Conservation (phyloP, 92 coral and sea anemone species). For the Phenganax subtilis region DNA sequence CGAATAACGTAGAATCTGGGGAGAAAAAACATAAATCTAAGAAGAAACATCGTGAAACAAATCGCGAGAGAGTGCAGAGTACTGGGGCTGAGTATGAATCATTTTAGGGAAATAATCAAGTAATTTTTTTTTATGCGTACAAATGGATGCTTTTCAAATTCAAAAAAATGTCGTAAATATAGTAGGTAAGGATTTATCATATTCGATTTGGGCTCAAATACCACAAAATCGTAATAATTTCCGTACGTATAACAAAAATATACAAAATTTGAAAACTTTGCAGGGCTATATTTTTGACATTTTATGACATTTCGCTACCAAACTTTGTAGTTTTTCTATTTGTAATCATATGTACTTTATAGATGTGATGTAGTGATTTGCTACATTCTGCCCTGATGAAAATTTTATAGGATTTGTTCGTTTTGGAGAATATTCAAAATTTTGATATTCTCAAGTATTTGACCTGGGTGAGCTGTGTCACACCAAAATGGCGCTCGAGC, state of each 20-base stretch:
- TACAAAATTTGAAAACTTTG: too few species aligned
- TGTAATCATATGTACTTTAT: too few species aligned
- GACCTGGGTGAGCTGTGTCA: neutral
- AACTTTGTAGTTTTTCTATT: too few species aligned
- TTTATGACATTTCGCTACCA: too few species aligned
- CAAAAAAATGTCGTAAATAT: neutral
- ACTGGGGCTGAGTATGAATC: slow-evolving; percentile 37
- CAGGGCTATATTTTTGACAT: too few species aligned
- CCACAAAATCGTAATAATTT: too few species aligned
- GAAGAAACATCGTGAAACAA: slow-evolving; percentile 62
- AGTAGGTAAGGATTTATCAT: too few species aligned
- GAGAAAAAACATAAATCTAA: slow-evolving; percentile 60
- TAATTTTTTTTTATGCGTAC: neutral
- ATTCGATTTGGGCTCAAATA: too few species aligned
- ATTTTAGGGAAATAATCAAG: neutral
- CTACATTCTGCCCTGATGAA: too few species aligned
- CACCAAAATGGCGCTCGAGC: slow-evolving; percentile 2
- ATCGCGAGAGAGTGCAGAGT: slow-evolving; percentile 36
- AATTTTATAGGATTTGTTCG: too few species aligned
- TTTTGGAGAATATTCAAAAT: neutral
- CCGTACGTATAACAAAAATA: too few species aligned
- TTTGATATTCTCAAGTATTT: neutral
- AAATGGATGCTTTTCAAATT: neutral
- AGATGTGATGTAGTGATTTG: too few species aligned
- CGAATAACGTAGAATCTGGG: slow-evolving; percentile 53